phyloP scores from a whole-genome alignment of 2,797 vertebrate species.

The Phataginus tricuspis region DNA sequence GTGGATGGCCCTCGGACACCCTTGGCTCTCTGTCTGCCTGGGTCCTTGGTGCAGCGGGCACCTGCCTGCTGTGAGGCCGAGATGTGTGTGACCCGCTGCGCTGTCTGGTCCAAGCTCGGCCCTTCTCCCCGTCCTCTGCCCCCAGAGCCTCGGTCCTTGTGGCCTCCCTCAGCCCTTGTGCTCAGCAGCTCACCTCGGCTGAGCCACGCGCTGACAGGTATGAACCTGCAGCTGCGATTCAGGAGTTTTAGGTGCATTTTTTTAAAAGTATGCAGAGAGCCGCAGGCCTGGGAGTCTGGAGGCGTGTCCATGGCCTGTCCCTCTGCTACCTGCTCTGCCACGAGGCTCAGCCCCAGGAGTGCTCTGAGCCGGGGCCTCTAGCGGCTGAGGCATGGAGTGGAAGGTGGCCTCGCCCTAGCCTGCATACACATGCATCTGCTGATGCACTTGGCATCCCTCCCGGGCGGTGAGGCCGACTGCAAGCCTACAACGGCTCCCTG shows the following conservation, averaged over 20 bases:
- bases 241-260: neutral
- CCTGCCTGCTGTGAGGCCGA: neutral
- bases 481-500: no score
- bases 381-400: no score
- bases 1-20: neutral
- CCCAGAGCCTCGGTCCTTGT: neutral
- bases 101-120: neutral
- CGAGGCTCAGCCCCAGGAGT: no score
- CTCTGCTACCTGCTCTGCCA: no score
- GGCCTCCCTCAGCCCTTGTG: neutral
- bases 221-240: neutral
- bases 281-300: neutral
- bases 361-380: no score
- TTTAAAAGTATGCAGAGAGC: neutral
- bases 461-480: no score
- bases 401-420: no score
- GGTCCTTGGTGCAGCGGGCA: neutral
- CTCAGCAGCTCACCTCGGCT: neutral
- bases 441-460: no score
- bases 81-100: rapidly evolving
- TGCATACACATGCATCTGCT: no score
- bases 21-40: neutral
- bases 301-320: rapidly evolving
- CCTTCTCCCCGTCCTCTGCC: neutral
- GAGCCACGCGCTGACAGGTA: rapidly evolving